These are phyloP conservation scores for Battus philenor DNA, from an alignment of 1,140 invertebrate species.

Conservation along the genomic window DNA sequence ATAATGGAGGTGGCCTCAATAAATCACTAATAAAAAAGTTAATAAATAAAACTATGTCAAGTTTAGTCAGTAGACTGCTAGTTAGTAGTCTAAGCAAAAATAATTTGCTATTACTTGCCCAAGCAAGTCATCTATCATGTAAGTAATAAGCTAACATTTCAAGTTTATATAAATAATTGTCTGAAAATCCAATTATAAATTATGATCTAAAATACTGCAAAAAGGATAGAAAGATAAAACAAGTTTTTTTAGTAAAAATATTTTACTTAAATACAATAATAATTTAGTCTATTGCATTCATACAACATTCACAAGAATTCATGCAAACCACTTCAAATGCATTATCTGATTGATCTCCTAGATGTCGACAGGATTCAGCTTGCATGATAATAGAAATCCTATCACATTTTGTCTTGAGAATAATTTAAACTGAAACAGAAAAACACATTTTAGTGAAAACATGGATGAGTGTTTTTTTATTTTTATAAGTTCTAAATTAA, in stretches of 20 bases:
- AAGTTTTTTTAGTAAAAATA: conserved; percentile 43
- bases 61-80: too few relatives aligned
- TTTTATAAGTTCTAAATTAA: too few relatives aligned
- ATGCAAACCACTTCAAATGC: conserved; percentile 47
- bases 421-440: conserved; percentile 28
- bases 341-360: conserved; percentile 33
- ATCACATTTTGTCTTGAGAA: conserved; percentile 35
- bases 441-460: neutral
- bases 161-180: too few relatives aligned
- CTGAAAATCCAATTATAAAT: too few relatives aligned
- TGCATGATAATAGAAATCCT: conserved; percentile 22
- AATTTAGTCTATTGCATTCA: conserved; percentile 43
- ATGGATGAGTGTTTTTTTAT: neutral
- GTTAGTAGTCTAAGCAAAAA: too few relatives aligned
- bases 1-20: too few relatives aligned
- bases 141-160: too few relatives aligned
- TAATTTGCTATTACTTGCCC: too few relatives aligned
- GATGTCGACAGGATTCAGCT: conserved; percentile 18
- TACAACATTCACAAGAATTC: conserved; percentile 27
- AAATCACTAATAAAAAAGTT: too few relatives aligned
- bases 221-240: conserved; percentile 25
- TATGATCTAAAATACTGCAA: neutral
- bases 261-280: conserved; percentile 59
- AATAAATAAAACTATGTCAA: too few relatives aligned
- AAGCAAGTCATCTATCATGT: too few relatives aligned